Conservation (phyloP, 2,888 invertebrate genomes). For the Stomorhina lunata region DNA sequence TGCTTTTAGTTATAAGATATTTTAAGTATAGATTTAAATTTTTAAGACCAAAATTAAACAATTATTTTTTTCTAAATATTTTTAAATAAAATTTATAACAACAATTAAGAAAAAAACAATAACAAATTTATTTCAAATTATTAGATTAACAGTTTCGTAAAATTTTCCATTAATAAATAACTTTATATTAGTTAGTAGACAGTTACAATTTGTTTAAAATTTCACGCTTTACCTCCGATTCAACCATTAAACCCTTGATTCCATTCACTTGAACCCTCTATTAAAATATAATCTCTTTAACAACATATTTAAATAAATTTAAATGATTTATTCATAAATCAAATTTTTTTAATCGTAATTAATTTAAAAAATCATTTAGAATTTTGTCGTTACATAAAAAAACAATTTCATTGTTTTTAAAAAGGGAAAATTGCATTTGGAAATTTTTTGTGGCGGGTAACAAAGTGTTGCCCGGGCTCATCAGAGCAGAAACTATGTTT, state of each 20-base stretch:
- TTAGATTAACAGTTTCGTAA: background rate
- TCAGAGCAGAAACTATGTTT: conserved; percentile 46
- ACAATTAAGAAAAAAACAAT: background rate
- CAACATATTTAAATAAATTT: too few relatives aligned
- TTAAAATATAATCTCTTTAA: too few relatives aligned
- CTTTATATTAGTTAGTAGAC: background rate
- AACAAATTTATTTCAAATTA: background rate
- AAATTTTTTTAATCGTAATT: too few relatives aligned
- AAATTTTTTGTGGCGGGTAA: background rate
- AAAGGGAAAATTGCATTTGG: background rate
- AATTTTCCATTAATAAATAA: background rate
- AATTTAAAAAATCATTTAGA: background rate
- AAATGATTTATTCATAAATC: too few relatives aligned
- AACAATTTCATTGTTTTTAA: background rate
- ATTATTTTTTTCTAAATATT: conserved; percentile 16
- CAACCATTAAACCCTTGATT: too few relatives aligned
- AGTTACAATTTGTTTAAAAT: background rate
- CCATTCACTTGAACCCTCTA: too few relatives aligned
- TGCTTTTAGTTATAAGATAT: background rate
- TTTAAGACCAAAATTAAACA: background rate
- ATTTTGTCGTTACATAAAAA: background rate
- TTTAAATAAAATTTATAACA: background rate
- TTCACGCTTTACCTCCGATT: too few relatives aligned
- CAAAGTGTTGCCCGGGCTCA: background rate
- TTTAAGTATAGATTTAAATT: background rate